Evolutionary conservation across 2,888 invertebrate species (phyloP), one percentile per base, ranked within the genome.

Genomic region (Drosophila monieri): DNA sequence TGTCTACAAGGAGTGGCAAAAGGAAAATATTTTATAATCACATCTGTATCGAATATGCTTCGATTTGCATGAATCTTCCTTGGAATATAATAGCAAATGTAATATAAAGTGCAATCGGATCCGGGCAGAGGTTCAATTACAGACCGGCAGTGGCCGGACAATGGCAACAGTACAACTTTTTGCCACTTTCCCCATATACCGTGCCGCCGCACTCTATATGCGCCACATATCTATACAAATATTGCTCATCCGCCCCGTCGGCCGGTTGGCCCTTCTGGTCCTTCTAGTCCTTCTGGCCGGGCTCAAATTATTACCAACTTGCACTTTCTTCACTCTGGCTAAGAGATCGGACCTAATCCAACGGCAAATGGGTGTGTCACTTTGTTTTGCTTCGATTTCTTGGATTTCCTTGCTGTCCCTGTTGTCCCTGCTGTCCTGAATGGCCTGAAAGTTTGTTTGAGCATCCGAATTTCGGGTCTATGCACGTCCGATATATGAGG

Each of bases 241-340:
- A 58, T 58, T 52, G 30, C 57, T 8, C 41, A 58, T 52, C 52
- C 57, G 57, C 21, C 27, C 14, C 14, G 30, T 30, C 30, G 54
- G n/a, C 30, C 21, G 18, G 18, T 18, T 18, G 18, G 18, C 35
- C 12, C 14, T 23, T 23, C 3, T 32, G 10, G 32, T 30, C 30
- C 30, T 9, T 30, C 21, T 30, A 2, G 30, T 30, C 30, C 32
- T 32, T 14, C 6, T 39, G 39, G 14, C 8, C 2, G 0, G 15
- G 39, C 39, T 39, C 39, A 39, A 39, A 15, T 39, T 39, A 39
- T 15, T 15, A 39, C 12, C 41, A 15, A 41, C 47, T 48, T 15
- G 27, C 30, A 49, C 48, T 35, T 41, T 41, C 43, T 21, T 21
- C 15, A 12, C 18, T 12, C 21, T 21, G 6, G 12, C 49, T 30